Conservation (phyloP, 2,888 invertebrate species). For the Timema podura region DNA sequence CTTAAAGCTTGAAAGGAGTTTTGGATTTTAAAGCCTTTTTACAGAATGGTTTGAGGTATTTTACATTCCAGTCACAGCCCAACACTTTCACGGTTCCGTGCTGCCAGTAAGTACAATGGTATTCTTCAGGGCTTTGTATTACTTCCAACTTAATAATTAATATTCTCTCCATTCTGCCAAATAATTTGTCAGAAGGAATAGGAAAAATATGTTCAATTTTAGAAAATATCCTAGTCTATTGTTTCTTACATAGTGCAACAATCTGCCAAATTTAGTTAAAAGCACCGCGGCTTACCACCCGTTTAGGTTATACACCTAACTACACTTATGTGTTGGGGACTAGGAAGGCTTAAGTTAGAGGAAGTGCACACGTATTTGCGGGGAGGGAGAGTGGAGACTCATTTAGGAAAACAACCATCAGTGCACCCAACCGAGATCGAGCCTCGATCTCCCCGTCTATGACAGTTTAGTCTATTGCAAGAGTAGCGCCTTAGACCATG, state of each 20-base stretch:
- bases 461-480: too few relatives aligned
- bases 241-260: neutral
- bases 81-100: slow-evolving; percentile 1
- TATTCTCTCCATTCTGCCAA: neutral
- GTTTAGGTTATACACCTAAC: too few relatives aligned
- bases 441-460: too few relatives aligned
- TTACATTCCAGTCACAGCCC: neutral
- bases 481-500: too few relatives aligned
- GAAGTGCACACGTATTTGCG: too few relatives aligned
- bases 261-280: too few relatives aligned
- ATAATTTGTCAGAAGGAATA: neutral
- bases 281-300: too few relatives aligned
- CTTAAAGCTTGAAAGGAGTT: slow-evolving; percentile 1
- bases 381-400: too few relatives aligned
- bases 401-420: too few relatives aligned
- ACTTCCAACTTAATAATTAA: neutral
- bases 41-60: neutral
- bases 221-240: neutral
- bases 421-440: too few relatives aligned
- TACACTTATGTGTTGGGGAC: too few relatives aligned
- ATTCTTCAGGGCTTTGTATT: neutral
- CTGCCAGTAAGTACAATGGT: neutral
- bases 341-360: too few relatives aligned
- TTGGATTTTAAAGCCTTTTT: neutral
- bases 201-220: neutral